Evolutionary conservation across 2,113 vertebrate genomes (phyloP), one percentile per base, ranked within the genome.

Genomic region (Clarias magur): DNA sequence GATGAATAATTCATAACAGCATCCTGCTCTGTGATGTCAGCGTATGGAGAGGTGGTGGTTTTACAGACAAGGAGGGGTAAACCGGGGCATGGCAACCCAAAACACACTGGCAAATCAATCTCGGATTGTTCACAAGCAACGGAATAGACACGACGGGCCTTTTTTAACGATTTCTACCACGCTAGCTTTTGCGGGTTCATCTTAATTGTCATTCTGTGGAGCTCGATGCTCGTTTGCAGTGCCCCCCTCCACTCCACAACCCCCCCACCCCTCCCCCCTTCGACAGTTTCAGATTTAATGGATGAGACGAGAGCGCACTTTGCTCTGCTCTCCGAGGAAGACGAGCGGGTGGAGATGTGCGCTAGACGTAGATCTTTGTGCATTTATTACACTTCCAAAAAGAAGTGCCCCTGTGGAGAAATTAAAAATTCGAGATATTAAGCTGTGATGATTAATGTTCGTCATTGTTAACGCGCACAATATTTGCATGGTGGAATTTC

Each of bases 1-100:
- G 21, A 27, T 90, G 87, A 86, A 90, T 89, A 87, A 89, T 89
- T 91, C 87, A 91, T 89, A 82, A 86, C 73, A 48, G 57, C 76
- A 16, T 72, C 72, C 60, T 48, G 85, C 25, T 30, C 60, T 10
- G 25, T 82, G 75, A 67, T 65, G 57, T 63, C 82, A 81, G 85
- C 19, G n/a, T 27, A 16, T 21, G 23, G 8, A 63, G 68, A 56
- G 19, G n/a, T 63, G 38, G 23, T 16, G 23, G 53, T 19, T 16
- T 30, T 27, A 4, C 16, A 48, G 48, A 48, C 48, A 10, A 25
- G 19, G 53, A 2, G 38, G 16, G 21, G 19, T n/a, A 73, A 34
- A 76, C 2, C n/a, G 19, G 34, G 38, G 21, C 75, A 68, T 68
- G 75, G 75, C 85, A 80, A 80, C 75, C 60, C 75, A 62, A 34